Percentiles rank a stretch among this genome's conserved stretches.
Conservation (phyloP, 1,140 invertebrate genomes). For the Drosophila repletoides region DNA sequence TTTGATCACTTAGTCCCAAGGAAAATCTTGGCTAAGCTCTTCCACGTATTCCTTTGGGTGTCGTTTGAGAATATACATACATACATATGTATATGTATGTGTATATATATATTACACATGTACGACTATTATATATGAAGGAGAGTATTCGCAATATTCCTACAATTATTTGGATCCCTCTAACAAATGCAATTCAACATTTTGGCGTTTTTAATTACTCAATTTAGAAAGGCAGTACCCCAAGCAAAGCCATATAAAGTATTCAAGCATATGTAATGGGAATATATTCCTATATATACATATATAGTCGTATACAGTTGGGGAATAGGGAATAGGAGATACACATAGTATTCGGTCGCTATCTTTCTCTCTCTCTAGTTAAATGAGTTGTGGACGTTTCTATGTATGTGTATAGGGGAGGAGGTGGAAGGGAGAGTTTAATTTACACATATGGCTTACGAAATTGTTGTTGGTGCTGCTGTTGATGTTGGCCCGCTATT, state of each 20-base stretch:
- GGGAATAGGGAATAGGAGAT: not conserved
- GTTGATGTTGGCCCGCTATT: constrained; percentile 47
- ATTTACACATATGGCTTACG: constrained; percentile 39
- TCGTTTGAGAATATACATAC: not conserved
- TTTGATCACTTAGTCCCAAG: too few relatives aligned
- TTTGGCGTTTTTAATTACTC: constrained; percentile 39
- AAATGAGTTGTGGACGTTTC: constrained; percentile 38
- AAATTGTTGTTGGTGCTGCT: too few relatives aligned
- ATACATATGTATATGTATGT: not conserved
- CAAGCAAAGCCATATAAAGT: constrained; percentile 10
- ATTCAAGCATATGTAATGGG: constrained; percentile 18
- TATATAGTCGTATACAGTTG: not conserved
- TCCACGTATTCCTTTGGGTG: too few relatives aligned
- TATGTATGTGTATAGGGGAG: not conserved
- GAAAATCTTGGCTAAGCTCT: too few relatives aligned
- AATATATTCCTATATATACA: not conserved
- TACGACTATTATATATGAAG: too few relatives aligned
- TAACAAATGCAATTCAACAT: constrained; percentile 30
- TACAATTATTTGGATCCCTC: not conserved
- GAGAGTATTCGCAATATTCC: too few relatives aligned
- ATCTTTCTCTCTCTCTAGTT: constrained; percentile 18
- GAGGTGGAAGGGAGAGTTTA: constrained; percentile 18
- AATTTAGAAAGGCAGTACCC: constrained; percentile 14
- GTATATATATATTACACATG: too few relatives aligned
- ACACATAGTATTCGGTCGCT: too few relatives aligned